phyloP scores from a whole-genome alignment of 1,140 invertebrate species.

The Kradibia gibbosae region DNA sequence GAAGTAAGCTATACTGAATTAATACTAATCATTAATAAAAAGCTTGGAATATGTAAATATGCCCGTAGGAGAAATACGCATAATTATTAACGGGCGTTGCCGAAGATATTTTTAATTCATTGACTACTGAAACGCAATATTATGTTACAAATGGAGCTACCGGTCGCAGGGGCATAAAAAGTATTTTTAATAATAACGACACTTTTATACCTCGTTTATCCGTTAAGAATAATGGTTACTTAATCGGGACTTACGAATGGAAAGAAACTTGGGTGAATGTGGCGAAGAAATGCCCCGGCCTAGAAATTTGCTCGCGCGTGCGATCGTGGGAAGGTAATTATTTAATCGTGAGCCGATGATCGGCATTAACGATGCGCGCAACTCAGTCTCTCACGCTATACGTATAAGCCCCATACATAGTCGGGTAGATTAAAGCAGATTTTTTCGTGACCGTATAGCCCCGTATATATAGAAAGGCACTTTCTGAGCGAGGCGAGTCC shows the following conservation, averaged over 20 bases:
- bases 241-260: neutral
- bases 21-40: neutral
- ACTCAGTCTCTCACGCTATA: constrained; percentile 15
- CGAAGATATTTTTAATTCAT: neutral
- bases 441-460: constrained; percentile 29
- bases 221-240: neutral
- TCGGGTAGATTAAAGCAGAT: constrained; percentile 45
- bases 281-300: neutral
- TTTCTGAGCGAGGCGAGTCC: neutral
- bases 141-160: neutral
- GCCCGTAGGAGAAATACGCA: neutral
- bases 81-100: neutral
- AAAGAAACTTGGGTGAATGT: neutral
- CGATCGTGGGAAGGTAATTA: constrained; percentile 47
- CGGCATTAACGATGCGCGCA: constrained; percentile 25
- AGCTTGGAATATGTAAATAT: neutral
- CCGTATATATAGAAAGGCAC: constrained; percentile 21
- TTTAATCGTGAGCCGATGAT: constrained; percentile 43
- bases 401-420: neutral
- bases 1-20: neutral
- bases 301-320: constrained; percentile 14
- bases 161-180: neutral
- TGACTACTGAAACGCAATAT: neutral
- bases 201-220: neutral
- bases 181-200: neutral